Evolutionary conservation across 2,797 vertebrate genomes (phyloP), one percentile per base, ranked within the genome.

Genomic region (Hozukius guyotensis): DNA sequence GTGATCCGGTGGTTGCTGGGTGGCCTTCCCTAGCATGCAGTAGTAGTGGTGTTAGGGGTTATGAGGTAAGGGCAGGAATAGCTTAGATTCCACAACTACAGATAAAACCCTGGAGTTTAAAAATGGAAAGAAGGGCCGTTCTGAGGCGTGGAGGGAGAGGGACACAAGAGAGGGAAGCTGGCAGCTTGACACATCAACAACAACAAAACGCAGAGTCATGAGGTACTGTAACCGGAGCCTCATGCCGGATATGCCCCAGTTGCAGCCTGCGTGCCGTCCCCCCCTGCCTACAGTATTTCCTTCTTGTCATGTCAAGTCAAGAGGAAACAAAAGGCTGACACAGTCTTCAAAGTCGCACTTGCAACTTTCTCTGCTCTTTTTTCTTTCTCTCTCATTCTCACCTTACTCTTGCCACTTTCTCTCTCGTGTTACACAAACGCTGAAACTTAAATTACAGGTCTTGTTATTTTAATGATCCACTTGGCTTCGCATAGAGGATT

Each of bases 391-490:
- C 57, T 52, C 56, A 64, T 72, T 83, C 79, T 89, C 88, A 80
- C 74, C 78, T 86, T 89, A 88, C 81, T 42, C 65, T 75, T 18
- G 55, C 52, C 75, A 83, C 90, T 69, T 82, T 84, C 75, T 75
- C 65, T 59, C 87, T 89, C 72, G 8, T 60, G 88, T 92, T 90
- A 88, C 83, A 75, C 85, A 86, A 82, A 77, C 71, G 71, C 73
- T 11, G 42, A 81, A 66, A 77, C 84, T 92, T 78, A 77, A 73
- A 84, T 93, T 90, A 88, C 88, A 87, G 56, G 75, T 82, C 55
- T 80, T 87, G 82, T 89, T 80, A 83, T 91, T 88, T 87, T 82
- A 91, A 90, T 86, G 90, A 88, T 81, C 83, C 84, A 79, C 85
- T 91, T 82, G 75, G 84, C 70, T 63, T 65, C 9, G 46, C 64